Percentiles rank a stretch among this genome's conserved stretches.
Conservation (phyloP, 2,888 invertebrate species). For the Caenorhabditis sp. region DNA sequence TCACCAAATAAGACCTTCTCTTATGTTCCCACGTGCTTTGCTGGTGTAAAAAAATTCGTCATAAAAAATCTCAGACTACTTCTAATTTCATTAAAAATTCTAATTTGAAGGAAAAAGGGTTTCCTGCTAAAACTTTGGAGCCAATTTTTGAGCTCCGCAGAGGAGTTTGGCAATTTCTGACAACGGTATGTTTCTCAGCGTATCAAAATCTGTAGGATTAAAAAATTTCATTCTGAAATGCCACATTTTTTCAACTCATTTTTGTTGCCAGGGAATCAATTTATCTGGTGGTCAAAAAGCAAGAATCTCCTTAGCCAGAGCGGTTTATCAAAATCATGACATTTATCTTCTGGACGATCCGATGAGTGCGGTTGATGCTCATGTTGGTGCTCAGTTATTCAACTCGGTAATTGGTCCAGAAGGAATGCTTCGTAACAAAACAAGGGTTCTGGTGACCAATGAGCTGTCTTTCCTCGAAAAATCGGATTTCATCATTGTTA, state of each 20-base stretch:
- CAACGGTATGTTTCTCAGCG: too few relatives aligned
- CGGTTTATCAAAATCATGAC: conserved; percentile 88
- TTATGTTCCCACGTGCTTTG: too few relatives aligned
- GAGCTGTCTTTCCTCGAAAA: conserved; percentile 90
- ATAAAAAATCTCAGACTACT: too few relatives aligned
- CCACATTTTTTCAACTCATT: background rate
- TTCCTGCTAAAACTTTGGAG: too few relatives aligned
- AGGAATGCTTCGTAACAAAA: conserved; percentile 74
- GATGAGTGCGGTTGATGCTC: conserved; percentile 90
- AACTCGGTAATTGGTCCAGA: conserved; percentile 67
- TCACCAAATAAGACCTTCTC: too few relatives aligned
- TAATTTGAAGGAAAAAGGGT: too few relatives aligned
- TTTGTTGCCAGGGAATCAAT: conserved; percentile 62
- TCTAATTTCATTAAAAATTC: too few relatives aligned
- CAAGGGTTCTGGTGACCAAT: conserved; percentile 92
- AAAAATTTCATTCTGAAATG: too few relatives aligned
- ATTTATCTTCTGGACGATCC: conserved; percentile 95
- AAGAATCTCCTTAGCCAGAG: conserved; percentile 88
- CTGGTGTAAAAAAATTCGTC: too few relatives aligned
- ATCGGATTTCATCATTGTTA: conserved; percentile 87
- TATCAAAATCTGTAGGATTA: too few relatives aligned
- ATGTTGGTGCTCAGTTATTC: conserved; percentile 88
- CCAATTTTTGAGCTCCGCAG: too few relatives aligned
- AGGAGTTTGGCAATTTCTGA: too few relatives aligned
- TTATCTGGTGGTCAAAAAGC: conserved; percentile 69